phyloP scores from a whole-genome alignment of 2,797 vertebrate genomes.

The Falco rusticolus region DNA sequence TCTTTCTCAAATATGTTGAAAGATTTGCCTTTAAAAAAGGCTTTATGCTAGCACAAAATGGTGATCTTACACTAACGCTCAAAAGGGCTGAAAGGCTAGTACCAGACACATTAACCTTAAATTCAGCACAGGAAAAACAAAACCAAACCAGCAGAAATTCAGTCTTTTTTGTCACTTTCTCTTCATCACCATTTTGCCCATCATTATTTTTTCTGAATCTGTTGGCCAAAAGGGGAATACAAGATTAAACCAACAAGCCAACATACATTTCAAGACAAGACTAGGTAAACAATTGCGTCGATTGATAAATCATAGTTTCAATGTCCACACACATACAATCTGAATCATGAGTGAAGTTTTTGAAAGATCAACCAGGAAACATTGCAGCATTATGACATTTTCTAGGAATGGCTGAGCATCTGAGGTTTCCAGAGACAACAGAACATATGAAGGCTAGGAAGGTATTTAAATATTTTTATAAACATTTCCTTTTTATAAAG shows the following conservation, averaged over 20 bases:
- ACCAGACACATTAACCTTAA: not conserved
- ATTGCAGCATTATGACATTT: not conserved
- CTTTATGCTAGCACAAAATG: constrained; percentile 18
- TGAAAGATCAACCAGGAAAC: not conserved
- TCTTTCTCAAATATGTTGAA: not conserved
- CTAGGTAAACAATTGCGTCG: not conserved
- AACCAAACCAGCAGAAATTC: not conserved
- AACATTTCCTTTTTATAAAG: not conserved
- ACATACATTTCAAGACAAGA: not conserved
- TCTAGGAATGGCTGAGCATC: not conserved
- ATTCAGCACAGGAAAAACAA: not conserved
- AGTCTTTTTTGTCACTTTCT: not conserved
- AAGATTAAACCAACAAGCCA: not conserved
- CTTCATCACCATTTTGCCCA: not conserved
- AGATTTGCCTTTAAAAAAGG: constrained; percentile 15
- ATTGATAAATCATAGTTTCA: not conserved
- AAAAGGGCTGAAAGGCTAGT: not conserved
- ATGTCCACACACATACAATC: not conserved
- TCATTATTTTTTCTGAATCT: not conserved
- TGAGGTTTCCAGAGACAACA: not conserved
- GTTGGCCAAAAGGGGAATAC: not conserved
- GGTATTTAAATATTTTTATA: not conserved
- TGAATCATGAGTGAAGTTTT: not conserved
- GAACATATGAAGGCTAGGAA: not conserved
- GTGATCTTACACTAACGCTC: not conserved